Conservation (phyloP, 2,797 vertebrate genomes). For the Coreius guichenoti region DNA sequence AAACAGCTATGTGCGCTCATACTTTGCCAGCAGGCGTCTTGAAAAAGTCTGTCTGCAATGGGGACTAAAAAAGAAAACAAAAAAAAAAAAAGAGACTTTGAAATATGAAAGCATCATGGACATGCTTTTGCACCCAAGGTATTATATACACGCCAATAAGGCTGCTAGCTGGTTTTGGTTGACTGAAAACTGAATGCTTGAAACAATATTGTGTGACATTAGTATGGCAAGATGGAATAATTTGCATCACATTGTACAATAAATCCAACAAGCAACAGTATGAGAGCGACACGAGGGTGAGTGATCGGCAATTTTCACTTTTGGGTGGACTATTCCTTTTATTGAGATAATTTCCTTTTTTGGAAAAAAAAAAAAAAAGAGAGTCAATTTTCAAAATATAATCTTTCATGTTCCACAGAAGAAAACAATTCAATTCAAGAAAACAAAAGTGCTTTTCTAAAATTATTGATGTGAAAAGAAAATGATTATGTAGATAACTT, state of each 20-base stretch:
- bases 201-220: neutral
- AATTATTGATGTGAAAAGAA: neutral
- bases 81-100: conserved; percentile 48
- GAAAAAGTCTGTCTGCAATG: conserved; percentile 67
- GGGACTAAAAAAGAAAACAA: conserved; percentile 62
- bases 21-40: conserved; percentile 68
- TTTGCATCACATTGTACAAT: conserved; percentile 7
- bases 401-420: neutral
- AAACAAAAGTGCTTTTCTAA: neutral
- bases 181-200: neutral
- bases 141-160: neutral
- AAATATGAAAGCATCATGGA: neutral
- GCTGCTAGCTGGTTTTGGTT: neutral
- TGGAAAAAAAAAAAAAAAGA: neutral
- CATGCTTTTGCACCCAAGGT: neutral
- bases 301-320: neutral
- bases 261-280: neutral
- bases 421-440: neutral
- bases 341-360: neutral
- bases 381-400: neutral
- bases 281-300: neutral
- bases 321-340: neutral
- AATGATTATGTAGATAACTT: neutral
- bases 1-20: conserved; percentile 52
- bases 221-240: neutral